Evolutionary conservation across 2,888 invertebrate species (phyloP), one percentile per base, ranked within the genome.

Genomic region (Sphaerophoria rueppellii): DNA sequence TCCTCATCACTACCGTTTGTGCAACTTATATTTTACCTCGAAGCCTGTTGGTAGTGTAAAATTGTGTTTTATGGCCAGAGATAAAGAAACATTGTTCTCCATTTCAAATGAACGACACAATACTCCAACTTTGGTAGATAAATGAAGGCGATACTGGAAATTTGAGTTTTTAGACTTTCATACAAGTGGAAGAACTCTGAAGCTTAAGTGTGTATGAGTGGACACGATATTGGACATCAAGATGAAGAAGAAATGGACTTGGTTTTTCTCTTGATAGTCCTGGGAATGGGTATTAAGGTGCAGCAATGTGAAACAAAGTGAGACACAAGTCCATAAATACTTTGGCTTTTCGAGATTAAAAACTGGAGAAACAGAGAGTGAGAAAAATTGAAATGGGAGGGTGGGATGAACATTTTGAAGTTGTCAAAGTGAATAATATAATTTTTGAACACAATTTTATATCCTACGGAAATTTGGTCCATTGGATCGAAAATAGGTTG

Each of bases 31-130:
- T n/a, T 43, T 37, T 14, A 16, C 57, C n/a, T 4, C 14, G 0
- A 12, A 14, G 0, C 48, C 12, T 37, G 16, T 50, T 63, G n/a
- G 67, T 71, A 77, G 72, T 85, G 80, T 85, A 81, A 85, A 85
- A 80, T 85, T 81, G 85, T 85, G 85, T 81, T 85, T 85, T 85
- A 85, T 81, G 80, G 65, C 85, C 85, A 70, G 73, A 85, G 85
- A 85, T 85, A 85, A 80, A 81, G 85, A 80, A 55, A 77, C 79
- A 75, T 72, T 80, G 80, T 77, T 80, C 80, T 76, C 69, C 76
- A 81, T 75, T 79, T 72, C 79, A 40, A 85, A 73, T 80, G 76
- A 69, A 58, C 80, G 65, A 73, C 72, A 43, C 65, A 54, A 55
- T 14, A 63, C 35, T 46, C 43, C 32, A 12, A 78, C 54, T 63